Base-by-base conservation (phyloP, 1,140 invertebrate species). In the Atta texana region DNA sequence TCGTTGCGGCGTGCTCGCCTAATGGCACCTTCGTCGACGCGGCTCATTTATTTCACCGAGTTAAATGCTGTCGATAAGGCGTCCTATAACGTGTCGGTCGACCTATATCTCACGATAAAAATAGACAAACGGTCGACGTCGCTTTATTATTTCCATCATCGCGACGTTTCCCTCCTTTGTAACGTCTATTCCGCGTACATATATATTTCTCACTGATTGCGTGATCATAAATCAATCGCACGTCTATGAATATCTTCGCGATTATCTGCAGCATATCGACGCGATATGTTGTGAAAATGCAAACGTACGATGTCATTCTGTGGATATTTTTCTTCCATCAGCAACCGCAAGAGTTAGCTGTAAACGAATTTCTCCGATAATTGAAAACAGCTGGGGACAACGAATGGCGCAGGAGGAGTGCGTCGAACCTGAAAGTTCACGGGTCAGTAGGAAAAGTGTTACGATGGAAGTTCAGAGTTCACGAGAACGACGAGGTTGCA, bases 391-490 rank as follows among this genome's bases (percentile, higher is more conserved):
- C 86, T 86, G 81, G 71, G 44, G 69, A 75, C 59, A 75, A 87
- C 68, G 88, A 89, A 88, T 84, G 59, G 51, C 31, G 53, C 28
- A 24, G 28, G 64, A 68, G 71, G 64, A 87, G 76, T 84, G 24
- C 64, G 80, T 81, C 87, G 80, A 84, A 75, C 64, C 77, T 21
- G 66, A 91, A 91, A 91, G 87, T 88, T 91, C 87, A 88, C 64
- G 87, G 89, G 88, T 90, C 88, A 90, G 78, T 82, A 81, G 72
- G 72, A 88, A 68, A 74, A 82, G 61, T 78, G 82, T 91, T 87
- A 85, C 74, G 89, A 64, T 80, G 64, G 71, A 91, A 91, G 89
- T 91, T 90, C 82, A 91, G 72, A 91, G 89, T 91, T 91, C 87
- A 90, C 66, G 64, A 72, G 69, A 63, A 85, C 86, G 76, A 24